Evolutionary conservation across 2,888 invertebrate genomes (phyloP).

Genomic region (Serrognathus titanus): DNA sequence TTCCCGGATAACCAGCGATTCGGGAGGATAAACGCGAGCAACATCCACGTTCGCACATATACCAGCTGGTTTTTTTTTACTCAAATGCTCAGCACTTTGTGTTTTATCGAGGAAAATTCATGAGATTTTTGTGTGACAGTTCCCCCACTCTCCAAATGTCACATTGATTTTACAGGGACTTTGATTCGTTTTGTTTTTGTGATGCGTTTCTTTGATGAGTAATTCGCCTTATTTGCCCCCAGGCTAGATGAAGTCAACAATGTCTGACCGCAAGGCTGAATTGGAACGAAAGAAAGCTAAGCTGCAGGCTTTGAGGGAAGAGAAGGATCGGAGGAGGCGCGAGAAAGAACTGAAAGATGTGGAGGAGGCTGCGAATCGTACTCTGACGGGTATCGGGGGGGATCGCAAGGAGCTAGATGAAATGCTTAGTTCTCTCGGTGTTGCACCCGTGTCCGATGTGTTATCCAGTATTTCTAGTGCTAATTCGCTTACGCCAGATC

Average conservation of each 20-base stretch:
- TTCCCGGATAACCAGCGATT: too few relatives aligned
- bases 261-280: conserved; percentile 91
- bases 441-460: conserved; percentile 84
- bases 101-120: not conserved
- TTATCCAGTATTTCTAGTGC: conserved; percentile 79
- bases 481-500: conserved; percentile 76
- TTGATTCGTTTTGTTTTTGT: conserved; percentile 1
- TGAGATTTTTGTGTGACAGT: too few relatives aligned
- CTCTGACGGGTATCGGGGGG: conserved; percentile 45
- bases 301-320: conserved; percentile 83
- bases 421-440: conserved; percentile 80
- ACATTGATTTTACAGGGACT: conserved; percentile 19
- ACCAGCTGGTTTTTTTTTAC: too few relatives aligned
- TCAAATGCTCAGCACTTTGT: too few relatives aligned
- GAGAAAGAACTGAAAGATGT: conserved; percentile 89
- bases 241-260: conserved; percentile 40
- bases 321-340: conserved; percentile 78
- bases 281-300: conserved; percentile 89
- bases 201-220: conserved; percentile 6
- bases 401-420: conserved; percentile 75
- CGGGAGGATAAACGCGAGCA: too few relatives aligned
- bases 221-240: not conserved
- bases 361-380: conserved; percentile 62
- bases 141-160: not conserved
- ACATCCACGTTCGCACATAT: too few relatives aligned